Conservation (phyloP, 2,797 vertebrate species). For the Crax fasciolata region DNA sequence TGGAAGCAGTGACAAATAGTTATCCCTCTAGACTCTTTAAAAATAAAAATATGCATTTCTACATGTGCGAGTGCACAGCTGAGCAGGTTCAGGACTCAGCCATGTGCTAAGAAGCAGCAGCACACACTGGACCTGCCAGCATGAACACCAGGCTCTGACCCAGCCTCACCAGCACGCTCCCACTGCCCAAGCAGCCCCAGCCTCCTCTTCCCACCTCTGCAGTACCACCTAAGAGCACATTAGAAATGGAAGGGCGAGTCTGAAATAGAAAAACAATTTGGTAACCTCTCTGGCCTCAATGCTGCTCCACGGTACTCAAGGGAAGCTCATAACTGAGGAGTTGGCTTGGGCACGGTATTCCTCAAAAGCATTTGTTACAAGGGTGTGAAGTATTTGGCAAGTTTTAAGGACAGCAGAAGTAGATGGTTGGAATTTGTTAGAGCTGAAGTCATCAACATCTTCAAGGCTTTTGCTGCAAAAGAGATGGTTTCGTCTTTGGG, state of each 20-base stretch:
- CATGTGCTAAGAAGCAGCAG: accelerated
- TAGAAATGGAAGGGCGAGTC: neutral
- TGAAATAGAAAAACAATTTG: neutral
- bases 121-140: accelerated
- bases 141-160: neutral
- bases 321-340: neutral
- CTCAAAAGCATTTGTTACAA: slow-evolving; percentile 51
- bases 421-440: neutral
- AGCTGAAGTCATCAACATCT: neutral
- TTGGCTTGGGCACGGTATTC: slow-evolving; percentile 1
- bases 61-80: accelerated
- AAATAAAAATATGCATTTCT: neutral
- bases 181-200: neutral
- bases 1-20: neutral
- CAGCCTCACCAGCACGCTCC: neutral
- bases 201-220: neutral
- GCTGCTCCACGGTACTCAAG: neutral
- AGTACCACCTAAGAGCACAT: accelerated
- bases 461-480: neutral
- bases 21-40: neutral
- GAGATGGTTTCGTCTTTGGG: neutral
- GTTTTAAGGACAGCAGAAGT: slow-evolving; percentile 9
- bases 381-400: slow-evolving; percentile 52
- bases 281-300: neutral
- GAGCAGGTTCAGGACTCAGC: neutral